Evolutionary conservation across 2,888 invertebrate species (phyloP), one percentile per base, ranked within the genome.

Genomic region (Phragmatobia fuliginosa): DNA sequence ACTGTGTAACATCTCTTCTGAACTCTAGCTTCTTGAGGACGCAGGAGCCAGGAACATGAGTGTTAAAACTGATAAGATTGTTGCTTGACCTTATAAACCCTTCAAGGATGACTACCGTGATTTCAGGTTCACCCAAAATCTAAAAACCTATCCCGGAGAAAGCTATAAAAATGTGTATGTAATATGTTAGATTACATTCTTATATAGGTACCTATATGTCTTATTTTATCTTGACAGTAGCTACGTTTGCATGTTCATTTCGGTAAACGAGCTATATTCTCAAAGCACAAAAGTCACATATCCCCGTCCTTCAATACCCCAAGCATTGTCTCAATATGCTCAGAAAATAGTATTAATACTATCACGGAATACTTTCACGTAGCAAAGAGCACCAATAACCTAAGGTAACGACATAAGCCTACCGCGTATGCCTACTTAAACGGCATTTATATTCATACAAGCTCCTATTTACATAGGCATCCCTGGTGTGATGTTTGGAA

Each of bases 371-470:
- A 38, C 59, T 60, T 64, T 66, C 82, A 82, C 83, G 80, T 78
- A 83, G 59, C 76, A 83, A 82, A 72, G 36, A 76, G 64, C 76
- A 73, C 78, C 84, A 82, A 83, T 83, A 81, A 81, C 76, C 78
- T 79, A 68, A 83, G 81, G 85, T 85, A 82, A 83, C 76, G 75
- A 78, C 73, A 78, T 78, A 83, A 83, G 80, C 83, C 83, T 71
- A 78, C 87, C 89, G 87, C 89, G 86, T 87, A 84, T 84, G 83
- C 88, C 92, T 92, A 90, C 93, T 94, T 94, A 92, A 88, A 90
- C 84, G 83, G 84, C 93, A 94, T 94, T 94, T 94, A 92, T 94
- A 94, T 94, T 94, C 94, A 94, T 94, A 94, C 92, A 92, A 90
- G 90, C 91, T 83, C 87, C 90, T 93, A 94, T 94, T 94, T 94